Percentiles rank a stretch among this genome's conserved stretches.
These are phyloP conservation scores for Cranoglanis bouderius DNA, from an alignment of 2,113 vertebrate genomes.

Conservation along the genomic window DNA sequence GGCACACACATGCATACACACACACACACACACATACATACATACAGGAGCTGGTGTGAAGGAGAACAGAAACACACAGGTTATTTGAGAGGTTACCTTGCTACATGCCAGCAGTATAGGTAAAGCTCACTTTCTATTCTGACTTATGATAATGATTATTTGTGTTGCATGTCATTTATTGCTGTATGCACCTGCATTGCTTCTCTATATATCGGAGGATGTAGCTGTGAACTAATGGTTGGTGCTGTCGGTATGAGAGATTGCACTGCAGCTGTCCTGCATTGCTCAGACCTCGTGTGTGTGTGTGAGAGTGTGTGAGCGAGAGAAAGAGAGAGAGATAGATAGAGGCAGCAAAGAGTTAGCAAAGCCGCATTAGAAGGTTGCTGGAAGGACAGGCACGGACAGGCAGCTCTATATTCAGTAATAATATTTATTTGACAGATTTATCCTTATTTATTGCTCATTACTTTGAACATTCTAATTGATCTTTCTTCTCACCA, in stretches of 20 bases:
- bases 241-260: neutral
- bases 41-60: conserved; percentile 20
- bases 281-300: neutral
- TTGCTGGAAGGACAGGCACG: neutral
- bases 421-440: neutral
- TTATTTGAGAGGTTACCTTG: conserved; percentile 35
- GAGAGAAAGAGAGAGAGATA: neutral
- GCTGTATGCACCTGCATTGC: neutral
- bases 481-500: neutral
- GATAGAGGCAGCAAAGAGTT: conserved; percentile 1
- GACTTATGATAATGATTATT: neutral
- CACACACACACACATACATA: neutral
- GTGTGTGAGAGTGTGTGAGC: neutral
- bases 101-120: neutral
- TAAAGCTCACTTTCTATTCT: conserved; percentile 3
- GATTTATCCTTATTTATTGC: neutral
- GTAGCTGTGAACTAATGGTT: neutral
- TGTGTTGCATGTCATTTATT: neutral
- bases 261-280: conserved; percentile 12
- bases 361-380: neutral
- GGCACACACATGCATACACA: neutral
- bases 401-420: neutral
- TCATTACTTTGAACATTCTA: no score
- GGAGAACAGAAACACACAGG: conserved; percentile 28
- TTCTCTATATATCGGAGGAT: neutral